Percentiles rank a stretch among this genome's conserved stretches.
phyloP scores from a whole-genome alignment of 2,888 invertebrate species.

The Encarsia formosa region DNA sequence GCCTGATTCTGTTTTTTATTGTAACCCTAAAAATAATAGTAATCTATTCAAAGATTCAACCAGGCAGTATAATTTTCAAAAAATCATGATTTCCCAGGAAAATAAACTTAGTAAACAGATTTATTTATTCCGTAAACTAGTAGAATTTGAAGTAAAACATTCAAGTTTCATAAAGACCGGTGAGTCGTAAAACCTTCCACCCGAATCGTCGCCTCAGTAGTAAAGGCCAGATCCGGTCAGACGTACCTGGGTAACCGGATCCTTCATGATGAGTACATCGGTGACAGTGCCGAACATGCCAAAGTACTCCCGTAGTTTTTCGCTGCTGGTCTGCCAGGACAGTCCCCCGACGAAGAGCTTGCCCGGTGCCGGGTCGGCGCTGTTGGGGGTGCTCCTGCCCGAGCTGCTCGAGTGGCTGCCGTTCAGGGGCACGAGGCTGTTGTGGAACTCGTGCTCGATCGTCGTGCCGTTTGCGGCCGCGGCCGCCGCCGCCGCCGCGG shows the following conservation, averaged over 20 bases:
- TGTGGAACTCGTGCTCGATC: constrained; percentile 56
- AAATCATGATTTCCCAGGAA: too few relatives aligned
- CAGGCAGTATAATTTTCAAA: too few relatives aligned
- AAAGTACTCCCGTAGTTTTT: constrained; percentile 88
- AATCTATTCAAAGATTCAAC: too few relatives aligned
- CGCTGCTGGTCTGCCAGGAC: constrained; percentile 90
- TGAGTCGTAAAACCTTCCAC: too few relatives aligned
- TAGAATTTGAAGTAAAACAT: too few relatives aligned
- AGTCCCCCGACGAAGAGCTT: constrained; percentile 89
- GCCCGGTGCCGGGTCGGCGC: constrained; percentile 71
- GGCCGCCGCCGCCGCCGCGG: constrained; percentile 45
- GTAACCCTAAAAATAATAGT: too few relatives aligned
- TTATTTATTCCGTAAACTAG: too few relatives aligned
- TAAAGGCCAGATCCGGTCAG: too few relatives aligned
- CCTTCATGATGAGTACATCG: constrained; percentile 91
- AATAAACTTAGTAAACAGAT: too few relatives aligned
- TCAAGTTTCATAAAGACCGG: too few relatives aligned
- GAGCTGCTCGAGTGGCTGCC: constrained; percentile 64
- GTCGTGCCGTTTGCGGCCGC: constrained; percentile 54
- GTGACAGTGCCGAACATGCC: constrained; percentile 89
- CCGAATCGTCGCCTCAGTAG: too few relatives aligned
- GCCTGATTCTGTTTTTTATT: too few relatives aligned
- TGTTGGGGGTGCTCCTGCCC: constrained; percentile 70
- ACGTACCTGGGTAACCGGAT: constrained; percentile 83
- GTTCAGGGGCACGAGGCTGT: constrained; percentile 48